A percentile compares a stretch with the other conserved stretches of the same genome.
Conservation (phyloP, 2,113 vertebrate species). For the Eulemur rufifrons region DNA sequence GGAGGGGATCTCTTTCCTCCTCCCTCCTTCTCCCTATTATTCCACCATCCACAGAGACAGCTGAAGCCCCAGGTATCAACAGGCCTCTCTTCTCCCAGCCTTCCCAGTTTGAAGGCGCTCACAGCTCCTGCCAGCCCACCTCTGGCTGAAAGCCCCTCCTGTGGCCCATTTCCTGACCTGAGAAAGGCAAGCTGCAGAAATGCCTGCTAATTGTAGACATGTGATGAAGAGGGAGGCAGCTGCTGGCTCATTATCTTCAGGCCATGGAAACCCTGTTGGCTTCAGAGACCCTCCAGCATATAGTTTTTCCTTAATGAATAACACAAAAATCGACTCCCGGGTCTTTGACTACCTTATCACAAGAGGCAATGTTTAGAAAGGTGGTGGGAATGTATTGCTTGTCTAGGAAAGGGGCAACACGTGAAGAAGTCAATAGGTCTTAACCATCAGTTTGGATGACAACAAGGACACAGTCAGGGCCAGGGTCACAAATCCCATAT, state of each 20-base stretch:
- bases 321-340: background rate
- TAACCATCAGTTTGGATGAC: background rate
- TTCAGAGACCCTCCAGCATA: background rate
- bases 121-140: background rate
- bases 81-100: background rate
- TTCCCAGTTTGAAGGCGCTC: constrained; percentile 10
- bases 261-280: background rate
- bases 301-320: constrained; percentile 33
- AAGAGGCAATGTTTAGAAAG: background rate
- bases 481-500: background rate
- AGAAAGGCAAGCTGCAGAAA: constrained; percentile 28
- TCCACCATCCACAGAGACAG: background rate
- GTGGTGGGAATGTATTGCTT: background rate
- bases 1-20: background rate
- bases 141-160: background rate
- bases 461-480: background rate
- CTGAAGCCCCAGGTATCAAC: background rate
- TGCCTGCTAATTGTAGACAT: background rate
- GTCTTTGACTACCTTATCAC: background rate
- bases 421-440: constrained; percentile 1
- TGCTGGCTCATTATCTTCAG: constrained; percentile 43
- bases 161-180: background rate
- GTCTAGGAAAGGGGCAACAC: background rate
- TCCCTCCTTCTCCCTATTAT: background rate
- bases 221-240: background rate